Percentiles rank a stretch among this genome's conserved stretches.
Conservation (phyloP, 2,888 invertebrate species). For the Lamellibrachia satsuma region DNA sequence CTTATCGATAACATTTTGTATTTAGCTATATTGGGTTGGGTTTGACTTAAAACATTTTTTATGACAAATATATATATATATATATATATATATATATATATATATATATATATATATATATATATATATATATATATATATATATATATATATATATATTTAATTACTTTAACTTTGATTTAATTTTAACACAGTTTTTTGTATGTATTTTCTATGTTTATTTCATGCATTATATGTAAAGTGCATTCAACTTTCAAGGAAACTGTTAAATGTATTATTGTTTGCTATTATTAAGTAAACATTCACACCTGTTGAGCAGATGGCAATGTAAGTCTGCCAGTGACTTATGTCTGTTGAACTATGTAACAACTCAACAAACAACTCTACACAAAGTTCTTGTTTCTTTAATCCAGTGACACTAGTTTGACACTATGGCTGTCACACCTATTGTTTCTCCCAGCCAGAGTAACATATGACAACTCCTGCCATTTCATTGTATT, state of each 20-base stretch:
- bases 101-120: constrained; percentile 14
- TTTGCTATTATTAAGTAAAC: too few relatives aligned
- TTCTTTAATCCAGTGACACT: background rate
- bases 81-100: constrained; percentile 14
- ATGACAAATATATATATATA: background rate
- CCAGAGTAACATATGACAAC: background rate
- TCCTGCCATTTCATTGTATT: background rate
- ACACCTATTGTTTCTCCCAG: background rate
- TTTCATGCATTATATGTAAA: too few relatives aligned
- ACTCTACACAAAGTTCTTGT: background rate
- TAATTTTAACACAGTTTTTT: too few relatives aligned
- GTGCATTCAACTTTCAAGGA: too few relatives aligned
- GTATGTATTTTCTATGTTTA: too few relatives aligned
- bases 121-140: constrained; percentile 14
- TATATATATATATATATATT: constrained; percentile 8
- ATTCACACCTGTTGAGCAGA: too few relatives aligned
- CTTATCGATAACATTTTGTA: too few relatives aligned
- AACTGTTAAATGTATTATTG: too few relatives aligned
- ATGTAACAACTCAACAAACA: background rate
- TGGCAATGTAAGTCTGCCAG: too few relatives aligned
- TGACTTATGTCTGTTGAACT: too few relatives aligned
- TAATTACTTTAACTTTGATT: background rate
- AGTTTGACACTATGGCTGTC: background rate
- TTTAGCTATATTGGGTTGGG: too few relatives aligned
- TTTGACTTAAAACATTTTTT: too few relatives aligned